Conservation (phyloP, 1,140 invertebrate species). For the Diabrotica virgifera region DNA sequence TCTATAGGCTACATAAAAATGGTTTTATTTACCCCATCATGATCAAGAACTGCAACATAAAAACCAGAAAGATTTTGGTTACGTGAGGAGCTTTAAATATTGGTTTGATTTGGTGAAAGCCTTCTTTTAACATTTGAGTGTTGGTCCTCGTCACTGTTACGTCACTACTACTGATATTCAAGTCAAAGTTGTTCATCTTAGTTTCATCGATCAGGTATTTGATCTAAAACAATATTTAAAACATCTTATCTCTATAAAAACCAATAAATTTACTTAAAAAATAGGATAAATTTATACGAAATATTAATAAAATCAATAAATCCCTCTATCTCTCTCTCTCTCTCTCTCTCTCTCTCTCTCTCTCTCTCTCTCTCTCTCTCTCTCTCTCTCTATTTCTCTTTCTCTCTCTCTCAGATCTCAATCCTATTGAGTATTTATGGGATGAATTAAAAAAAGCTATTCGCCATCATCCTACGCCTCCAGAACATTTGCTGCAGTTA, state of each 20-base stretch:
- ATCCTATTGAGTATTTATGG: too few relatives aligned
- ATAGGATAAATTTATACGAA: too few relatives aligned
- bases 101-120: slow-evolving; percentile 25
- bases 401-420: too few relatives aligned
- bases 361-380: too few relatives aligned
- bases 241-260: not conserved
- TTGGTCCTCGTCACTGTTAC: slow-evolving; percentile 23
- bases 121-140: slow-evolving; percentile 20
- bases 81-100: slow-evolving; percentile 24
- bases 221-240: slow-evolving; percentile 22
- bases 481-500: too few relatives aligned
- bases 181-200: slow-evolving; percentile 19
- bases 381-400: too few relatives aligned
- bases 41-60: slow-evolving; percentile 23
- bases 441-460: too few relatives aligned
- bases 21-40: slow-evolving; percentile 24
- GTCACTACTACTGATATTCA: slow-evolving; percentile 7
- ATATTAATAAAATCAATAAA: too few relatives aligned
- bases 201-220: slow-evolving; percentile 30
- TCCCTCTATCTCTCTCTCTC: too few relatives aligned
- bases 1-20: too few relatives aligned
- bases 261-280: not conserved
- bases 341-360: too few relatives aligned
- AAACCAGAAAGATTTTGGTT: slow-evolving; percentile 28
- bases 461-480: too few relatives aligned